Conservation (phyloP, 2,888 invertebrate genomes). For the Torymus tubicola region DNA sequence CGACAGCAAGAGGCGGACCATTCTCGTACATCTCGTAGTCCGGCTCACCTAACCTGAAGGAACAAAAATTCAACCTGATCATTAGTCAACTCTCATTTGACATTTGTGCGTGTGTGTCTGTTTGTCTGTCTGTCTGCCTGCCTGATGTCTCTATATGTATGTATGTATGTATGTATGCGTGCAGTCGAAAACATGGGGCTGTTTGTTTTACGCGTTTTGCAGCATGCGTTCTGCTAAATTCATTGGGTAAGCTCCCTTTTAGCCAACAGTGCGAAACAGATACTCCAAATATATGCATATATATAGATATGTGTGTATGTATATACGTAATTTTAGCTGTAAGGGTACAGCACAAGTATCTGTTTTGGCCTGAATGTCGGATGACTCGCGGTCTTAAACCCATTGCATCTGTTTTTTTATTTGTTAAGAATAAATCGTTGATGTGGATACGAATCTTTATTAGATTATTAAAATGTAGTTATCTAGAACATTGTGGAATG, state of each 20-base stretch:
- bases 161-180: too few relatives aligned
- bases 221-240: too few relatives aligned
- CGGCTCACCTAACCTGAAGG: conserved; percentile 72
- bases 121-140: too few relatives aligned
- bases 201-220: too few relatives aligned
- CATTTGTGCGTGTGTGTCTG: too few relatives aligned
- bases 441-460: conserved; percentile 36
- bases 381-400: too few relatives aligned
- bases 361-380: conserved; percentile 4
- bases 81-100: too few relatives aligned
- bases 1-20: conserved; percentile 69
- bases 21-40: conserved; percentile 76
- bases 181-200: neutral
- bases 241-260: neutral
- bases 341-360: conserved; percentile 22
- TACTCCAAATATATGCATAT: conserved; percentile 22
- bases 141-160: too few relatives aligned
- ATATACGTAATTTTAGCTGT: neutral
- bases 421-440: neutral
- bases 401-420: too few relatives aligned
- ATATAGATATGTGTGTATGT: neutral
- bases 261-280: neutral
- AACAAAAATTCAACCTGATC: neutral
- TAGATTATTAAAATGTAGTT: conserved; percentile 20
- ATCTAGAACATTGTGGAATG: conserved; percentile 24